phyloP scores from a whole-genome alignment of 2,797 vertebrate species.

The Molossus molossus region DNA sequence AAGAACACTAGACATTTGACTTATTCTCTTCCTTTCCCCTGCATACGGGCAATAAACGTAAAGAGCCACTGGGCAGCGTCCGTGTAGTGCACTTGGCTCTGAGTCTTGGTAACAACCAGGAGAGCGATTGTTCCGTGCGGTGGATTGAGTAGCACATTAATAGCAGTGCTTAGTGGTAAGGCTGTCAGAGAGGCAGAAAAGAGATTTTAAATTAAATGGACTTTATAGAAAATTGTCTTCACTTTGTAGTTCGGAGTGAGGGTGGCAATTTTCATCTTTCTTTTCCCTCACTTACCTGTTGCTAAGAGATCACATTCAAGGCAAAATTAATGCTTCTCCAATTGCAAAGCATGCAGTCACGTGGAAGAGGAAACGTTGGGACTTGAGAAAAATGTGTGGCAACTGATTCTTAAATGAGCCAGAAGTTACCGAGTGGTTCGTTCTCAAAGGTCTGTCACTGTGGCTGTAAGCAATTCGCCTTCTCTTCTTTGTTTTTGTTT shows the following conservation, averaged over 20 bases:
- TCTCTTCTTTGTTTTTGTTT: neutral
- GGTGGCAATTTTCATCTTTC: constrained; percentile 82
- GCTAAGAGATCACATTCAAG: constrained; percentile 58
- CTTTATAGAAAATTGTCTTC: constrained; percentile 82
- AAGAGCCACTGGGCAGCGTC: constrained; percentile 56
- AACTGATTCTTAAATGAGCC: constrained; percentile 13
- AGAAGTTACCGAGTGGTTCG: neutral
- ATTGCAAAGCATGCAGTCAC: constrained; percentile 24
- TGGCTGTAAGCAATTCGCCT: neutral
- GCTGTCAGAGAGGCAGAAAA: constrained; percentile 78
- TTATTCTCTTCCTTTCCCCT: neutral
- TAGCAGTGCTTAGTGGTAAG: constrained; percentile 60
- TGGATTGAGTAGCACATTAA: constrained; percentile 76
- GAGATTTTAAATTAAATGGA: constrained; percentile 84
- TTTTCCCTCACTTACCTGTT: constrained; percentile 65
- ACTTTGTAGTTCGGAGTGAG: constrained; percentile 75
- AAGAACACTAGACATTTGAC: constrained; percentile 44
- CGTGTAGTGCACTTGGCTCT: constrained; percentile 31
- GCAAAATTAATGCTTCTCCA: constrained; percentile 61
- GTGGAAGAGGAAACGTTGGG: neutral
- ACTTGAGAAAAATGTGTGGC: neutral
- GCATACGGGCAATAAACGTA: constrained; percentile 40
- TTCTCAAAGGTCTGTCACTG: neutral
- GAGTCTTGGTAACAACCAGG: neutral
- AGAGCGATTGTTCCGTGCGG: constrained; percentile 62